These are phyloP conservation scores for Lepidurus couesii DNA, from an alignment of 1,140 invertebrate genomes.

Conservation along the genomic window DNA sequence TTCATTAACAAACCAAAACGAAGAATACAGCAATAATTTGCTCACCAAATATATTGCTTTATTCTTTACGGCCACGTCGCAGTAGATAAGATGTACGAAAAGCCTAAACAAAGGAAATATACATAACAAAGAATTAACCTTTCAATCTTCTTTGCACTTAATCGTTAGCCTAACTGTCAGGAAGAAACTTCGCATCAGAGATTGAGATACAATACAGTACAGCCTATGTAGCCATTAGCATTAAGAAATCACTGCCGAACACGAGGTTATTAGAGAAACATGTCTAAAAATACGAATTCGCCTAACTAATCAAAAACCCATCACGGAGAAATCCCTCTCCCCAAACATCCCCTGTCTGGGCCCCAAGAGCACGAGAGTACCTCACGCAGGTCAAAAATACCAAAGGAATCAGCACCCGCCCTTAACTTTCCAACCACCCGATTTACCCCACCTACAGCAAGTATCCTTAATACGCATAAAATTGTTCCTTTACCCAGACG, in stretches of 20 bases:
- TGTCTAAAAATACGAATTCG: slow-evolving; percentile 1
- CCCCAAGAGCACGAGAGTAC: neutral
- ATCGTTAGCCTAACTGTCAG: too few species aligned
- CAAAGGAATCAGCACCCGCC: neutral
- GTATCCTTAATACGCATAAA: neutral
- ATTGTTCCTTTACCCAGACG: neutral
- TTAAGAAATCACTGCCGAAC: neutral
- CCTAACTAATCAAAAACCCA: slow-evolving; percentile 8
- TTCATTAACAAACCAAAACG: too few species aligned
- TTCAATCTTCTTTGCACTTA: too few species aligned
- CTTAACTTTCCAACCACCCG: neutral
- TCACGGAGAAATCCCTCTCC: neutral
- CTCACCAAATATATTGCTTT: too few species aligned
- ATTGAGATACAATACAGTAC: too few species aligned
- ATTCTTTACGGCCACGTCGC: too few species aligned
- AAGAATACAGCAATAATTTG: too few species aligned
- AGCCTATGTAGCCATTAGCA: neutral
- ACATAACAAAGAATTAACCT: too few species aligned
- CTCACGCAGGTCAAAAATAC: neutral
- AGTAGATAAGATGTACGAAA: too few species aligned
- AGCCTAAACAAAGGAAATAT: too few species aligned
- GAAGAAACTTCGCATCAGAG: too few species aligned
- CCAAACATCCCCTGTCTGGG: neutral
- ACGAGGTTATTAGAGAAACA: neutral
- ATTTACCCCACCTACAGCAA: neutral